These are phyloP conservation scores for Conops quadrifasciatus DNA, from an alignment of 2,888 invertebrate genomes.

Conservation along the genomic window DNA sequence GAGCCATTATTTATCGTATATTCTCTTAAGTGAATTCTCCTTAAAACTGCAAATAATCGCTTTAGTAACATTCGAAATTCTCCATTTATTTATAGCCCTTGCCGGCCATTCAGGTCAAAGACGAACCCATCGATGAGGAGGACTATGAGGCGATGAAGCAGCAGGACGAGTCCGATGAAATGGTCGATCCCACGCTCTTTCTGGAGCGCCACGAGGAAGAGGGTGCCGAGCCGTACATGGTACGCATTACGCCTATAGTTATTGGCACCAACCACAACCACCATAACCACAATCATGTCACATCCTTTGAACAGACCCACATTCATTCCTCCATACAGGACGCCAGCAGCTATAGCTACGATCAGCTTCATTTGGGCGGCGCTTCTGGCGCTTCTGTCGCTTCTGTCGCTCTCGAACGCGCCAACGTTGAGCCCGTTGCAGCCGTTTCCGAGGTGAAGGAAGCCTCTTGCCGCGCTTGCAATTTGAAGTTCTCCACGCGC, in stretches of 20 bases:
- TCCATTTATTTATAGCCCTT: constrained; percentile 52
- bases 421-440: constrained; percentile 46
- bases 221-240: constrained; percentile 57
- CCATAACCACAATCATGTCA: not conserved
- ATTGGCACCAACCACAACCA: not conserved
- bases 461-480: constrained; percentile 63
- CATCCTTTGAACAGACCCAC: not conserved
- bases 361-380: not conserved
- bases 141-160: constrained; percentile 54
- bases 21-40: not conserved
- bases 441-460: constrained; percentile 57
- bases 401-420: constrained; percentile 39
- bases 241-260: constrained; percentile 37
- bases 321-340: constrained; percentile 41
- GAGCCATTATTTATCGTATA: not conserved
- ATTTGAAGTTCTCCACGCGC: constrained; percentile 64
- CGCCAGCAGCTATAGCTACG: constrained; percentile 42
- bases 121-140: constrained; percentile 63
- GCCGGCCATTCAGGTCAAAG: constrained; percentile 61
- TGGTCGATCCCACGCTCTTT: constrained; percentile 64
- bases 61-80: not conserved
- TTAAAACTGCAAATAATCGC: not conserved
- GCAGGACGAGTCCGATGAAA: constrained; percentile 60
- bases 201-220: constrained; percentile 62
- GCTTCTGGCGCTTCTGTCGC: no score